These are phyloP conservation scores for Ichneumoninae sp. DNA, from an alignment of 2,888 invertebrate species.

Conservation along the genomic window DNA sequence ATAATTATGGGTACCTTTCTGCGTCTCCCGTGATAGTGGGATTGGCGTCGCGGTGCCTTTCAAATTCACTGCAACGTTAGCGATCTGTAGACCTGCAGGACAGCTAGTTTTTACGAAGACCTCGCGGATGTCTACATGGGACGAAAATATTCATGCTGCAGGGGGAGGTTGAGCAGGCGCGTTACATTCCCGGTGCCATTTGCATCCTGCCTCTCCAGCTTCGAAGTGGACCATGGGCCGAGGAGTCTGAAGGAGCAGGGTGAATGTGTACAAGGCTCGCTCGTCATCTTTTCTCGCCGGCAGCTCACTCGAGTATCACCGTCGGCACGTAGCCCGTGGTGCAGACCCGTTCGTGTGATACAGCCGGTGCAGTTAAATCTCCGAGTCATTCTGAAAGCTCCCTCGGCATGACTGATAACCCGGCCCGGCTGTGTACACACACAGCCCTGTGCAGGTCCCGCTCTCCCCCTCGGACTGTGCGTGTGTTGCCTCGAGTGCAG, in stretches of 20 bases:
- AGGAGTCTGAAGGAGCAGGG: constrained; percentile 46
- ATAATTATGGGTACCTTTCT: too few relatives aligned
- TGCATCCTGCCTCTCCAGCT: constrained; percentile 68
- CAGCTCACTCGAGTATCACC: constrained; percentile 39
- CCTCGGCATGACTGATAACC: constrained; percentile 15
- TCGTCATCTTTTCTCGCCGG: constrained; percentile 58
- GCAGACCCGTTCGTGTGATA: constrained; percentile 39
- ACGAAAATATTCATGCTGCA: constrained; percentile 59
- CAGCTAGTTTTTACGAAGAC: background rate
- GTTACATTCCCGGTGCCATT: constrained; percentile 63
- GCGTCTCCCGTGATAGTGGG: too few relatives aligned
- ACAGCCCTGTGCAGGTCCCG: background rate
- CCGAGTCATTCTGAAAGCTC: constrained; percentile 50
- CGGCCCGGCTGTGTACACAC: constrained; percentile 1
- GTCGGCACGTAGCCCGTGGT: constrained; percentile 14
- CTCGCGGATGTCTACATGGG: background rate
- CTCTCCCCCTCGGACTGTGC: background rate
- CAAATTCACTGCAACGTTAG: too few relatives aligned
- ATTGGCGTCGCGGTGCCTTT: too few relatives aligned
- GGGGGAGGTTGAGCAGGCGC: constrained; percentile 23
- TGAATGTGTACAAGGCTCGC: constrained; percentile 48
- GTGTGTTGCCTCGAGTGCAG: constrained; percentile 21
- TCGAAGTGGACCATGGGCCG: constrained; percentile 54
- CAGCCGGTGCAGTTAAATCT: constrained; percentile 36
- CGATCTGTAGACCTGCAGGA: background rate